A percentile compares a stretch with the other conserved stretches of the same genome.
Evolutionary conservation across 2,113 vertebrate genomes (phyloP).

Genomic region (Rallus limicola): DNA sequence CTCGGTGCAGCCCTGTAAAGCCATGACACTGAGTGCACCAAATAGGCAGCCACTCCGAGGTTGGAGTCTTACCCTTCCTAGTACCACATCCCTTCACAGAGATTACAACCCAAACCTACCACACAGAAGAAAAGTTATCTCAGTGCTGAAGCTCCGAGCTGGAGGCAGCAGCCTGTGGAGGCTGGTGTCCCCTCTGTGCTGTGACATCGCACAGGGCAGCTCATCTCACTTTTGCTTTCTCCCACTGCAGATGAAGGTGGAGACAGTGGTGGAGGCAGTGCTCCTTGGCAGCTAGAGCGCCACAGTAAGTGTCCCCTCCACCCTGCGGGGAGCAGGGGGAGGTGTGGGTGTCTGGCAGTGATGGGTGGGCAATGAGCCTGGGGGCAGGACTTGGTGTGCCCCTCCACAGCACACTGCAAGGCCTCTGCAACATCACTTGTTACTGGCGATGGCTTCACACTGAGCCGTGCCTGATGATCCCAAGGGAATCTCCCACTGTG

Average conservation of each 20-base stretch:
- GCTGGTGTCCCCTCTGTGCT: background rate
- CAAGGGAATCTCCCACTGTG: background rate
- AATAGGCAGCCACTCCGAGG: background rate
- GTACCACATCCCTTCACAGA: background rate
- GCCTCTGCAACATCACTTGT: background rate
- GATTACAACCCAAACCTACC: background rate
- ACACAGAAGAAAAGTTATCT: background rate
- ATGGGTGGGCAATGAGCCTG: background rate
- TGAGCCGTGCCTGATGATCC: background rate
- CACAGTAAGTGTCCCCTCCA: background rate
- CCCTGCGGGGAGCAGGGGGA: background rate
- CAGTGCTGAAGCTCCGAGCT: background rate
- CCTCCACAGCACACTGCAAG: background rate
- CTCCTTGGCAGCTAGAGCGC: rapidly evolving
- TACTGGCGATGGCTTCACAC: background rate
- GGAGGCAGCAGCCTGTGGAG: background rate
- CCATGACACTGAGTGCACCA: background rate
- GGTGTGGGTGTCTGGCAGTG: background rate
- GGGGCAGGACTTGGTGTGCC: background rate
- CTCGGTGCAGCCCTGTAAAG: background rate
- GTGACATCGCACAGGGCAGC: background rate
- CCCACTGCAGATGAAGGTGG: background rate
- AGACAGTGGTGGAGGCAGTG: background rate
- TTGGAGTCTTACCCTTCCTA: background rate
- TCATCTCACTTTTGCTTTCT: background rate